These are phyloP conservation scores for Gavialis gangeticus DNA, from an alignment of 2,113 vertebrate species.

Conservation along the genomic window DNA sequence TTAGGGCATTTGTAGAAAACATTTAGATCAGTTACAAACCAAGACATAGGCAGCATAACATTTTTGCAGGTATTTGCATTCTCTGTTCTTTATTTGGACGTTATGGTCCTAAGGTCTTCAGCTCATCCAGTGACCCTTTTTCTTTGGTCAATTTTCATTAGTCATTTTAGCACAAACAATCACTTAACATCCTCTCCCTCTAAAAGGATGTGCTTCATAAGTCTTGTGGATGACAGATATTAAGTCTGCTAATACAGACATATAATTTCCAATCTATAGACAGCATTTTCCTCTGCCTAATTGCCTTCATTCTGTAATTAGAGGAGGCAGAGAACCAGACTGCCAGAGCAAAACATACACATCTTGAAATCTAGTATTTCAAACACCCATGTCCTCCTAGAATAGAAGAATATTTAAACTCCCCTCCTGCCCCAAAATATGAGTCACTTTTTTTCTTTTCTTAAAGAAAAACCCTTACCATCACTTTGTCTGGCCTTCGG, in stretches of 20 bases:
- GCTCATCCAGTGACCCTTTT: not conserved
- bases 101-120: not conserved
- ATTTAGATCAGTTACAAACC: conserved; percentile 54
- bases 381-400: not conserved
- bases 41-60: conserved; percentile 13
- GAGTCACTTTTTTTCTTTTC: not conserved
- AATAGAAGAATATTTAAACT: not conserved
- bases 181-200: not conserved
- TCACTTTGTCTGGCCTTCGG: not conserved
- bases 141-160: not conserved
- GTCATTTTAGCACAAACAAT: not conserved
- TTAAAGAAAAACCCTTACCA: not conserved
- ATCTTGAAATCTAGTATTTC: not conserved
- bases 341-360: not conserved
- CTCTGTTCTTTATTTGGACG: not conserved
- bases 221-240: not conserved
- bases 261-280: not conserved
- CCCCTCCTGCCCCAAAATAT: not conserved
- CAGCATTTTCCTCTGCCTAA: not conserved
- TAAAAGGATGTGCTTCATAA: not conserved
- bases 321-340: conserved; percentile 1
- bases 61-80: not conserved
- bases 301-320: not conserved
- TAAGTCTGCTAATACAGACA: not conserved
- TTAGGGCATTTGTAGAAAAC: not conserved